Evolutionary conservation across 2,888 invertebrate genomes (phyloP), one percentile per base, ranked within the genome.

Genomic region (Spodoptera exigua): DNA sequence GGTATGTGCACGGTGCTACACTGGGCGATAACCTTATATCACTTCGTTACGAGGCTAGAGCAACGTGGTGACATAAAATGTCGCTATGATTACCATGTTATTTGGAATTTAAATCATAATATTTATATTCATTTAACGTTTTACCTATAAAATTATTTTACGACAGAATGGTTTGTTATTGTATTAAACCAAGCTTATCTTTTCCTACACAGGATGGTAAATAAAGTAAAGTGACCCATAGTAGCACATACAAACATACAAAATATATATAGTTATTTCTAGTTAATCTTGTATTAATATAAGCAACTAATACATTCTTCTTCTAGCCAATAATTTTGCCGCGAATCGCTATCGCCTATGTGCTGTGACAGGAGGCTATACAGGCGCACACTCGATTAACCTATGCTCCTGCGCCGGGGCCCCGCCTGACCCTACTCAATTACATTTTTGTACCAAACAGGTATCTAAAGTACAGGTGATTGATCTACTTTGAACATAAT

Each of bases 341-440:
- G 59, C 61, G 61, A 49, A 70, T 67, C 78, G 76, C 79, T 79
- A 76, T 76, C 79, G 72, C 77, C 48, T 75, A 55, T 79, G 61
- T 46, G 71, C 71, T 71, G 57, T 71, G 72, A 65, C 70, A 67
- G 69, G 40, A 37, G 52, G 54, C 48, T 71, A 69, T 60, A 67
- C 78, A 74, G 81, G 80, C 81, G 82, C 80, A 74, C 84, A 86
- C 83, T 89, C 88, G 87, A 90, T 90, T 91, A 92, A 90, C 90
- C 90, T 89, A 81, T 89, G 87, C 86, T 84, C 88, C 79, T 62
- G 80, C 81, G 78, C 81, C 83, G 87, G 82, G 78, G 79, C 75
- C 78, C 79, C 75, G 79, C 78, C 79, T 85, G 85, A 89, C 89
- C 89, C 87, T 84, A 85, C 85, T 88, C 86, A 83, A 85, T 87